Percentiles rank a stretch among this genome's conserved stretches.
Conservation (phyloP, 2,888 invertebrate genomes). For the Acrobasis consociella region DNA sequence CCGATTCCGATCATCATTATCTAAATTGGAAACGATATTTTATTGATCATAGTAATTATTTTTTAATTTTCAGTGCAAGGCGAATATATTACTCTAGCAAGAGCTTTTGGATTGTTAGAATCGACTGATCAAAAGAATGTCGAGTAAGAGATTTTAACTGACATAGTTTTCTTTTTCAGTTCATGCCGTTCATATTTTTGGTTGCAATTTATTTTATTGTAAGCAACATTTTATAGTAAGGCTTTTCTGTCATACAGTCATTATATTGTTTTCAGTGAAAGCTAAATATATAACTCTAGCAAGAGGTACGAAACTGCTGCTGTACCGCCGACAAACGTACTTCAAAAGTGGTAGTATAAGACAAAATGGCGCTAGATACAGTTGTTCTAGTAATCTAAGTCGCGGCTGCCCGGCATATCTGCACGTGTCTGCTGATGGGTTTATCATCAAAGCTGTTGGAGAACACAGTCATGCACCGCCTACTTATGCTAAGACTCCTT, state of each 20-base stretch:
- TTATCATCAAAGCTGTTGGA: background rate
- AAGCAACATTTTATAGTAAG: too few species aligned
- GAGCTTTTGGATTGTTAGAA: too few species aligned
- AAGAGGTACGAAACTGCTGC: background rate
- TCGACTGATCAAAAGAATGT: too few species aligned
- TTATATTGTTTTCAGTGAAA: background rate
- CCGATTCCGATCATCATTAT: too few species aligned
- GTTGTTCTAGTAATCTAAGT: background rate
- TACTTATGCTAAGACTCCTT: background rate
- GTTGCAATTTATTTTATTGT: too few species aligned
- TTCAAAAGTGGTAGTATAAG: slow-evolving; percentile 7
- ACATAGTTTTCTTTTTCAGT: too few species aligned
- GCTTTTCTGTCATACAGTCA: background rate
- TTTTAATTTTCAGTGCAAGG: too few species aligned
- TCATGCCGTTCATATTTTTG: too few species aligned
- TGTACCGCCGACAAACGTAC: background rate
- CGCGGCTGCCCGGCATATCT: slow-evolving; percentile 3
- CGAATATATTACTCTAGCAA: too few species aligned
- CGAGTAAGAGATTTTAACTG: too few species aligned
- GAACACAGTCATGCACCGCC: slow-evolving; percentile 1
- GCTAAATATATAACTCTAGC: background rate
- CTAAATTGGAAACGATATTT: too few species aligned
- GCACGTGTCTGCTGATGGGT: slow-evolving; percentile 1
- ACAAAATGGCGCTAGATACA: background rate
- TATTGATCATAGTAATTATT: too few species aligned